These are phyloP conservation scores for Synchiropus splendidus DNA, from an alignment of 2,113 vertebrate species.

Conservation along the genomic window DNA sequence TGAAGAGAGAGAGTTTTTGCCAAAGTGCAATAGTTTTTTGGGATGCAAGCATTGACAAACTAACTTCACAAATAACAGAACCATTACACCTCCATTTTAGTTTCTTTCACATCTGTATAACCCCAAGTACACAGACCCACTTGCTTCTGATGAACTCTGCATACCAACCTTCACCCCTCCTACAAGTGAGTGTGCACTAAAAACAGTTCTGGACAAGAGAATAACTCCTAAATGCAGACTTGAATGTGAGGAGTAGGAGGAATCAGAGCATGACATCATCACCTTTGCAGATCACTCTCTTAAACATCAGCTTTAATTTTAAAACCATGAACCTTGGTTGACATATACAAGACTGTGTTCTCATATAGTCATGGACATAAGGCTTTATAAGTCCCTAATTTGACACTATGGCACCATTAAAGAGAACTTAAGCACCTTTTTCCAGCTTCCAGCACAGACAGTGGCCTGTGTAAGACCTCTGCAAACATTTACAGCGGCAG, in stretches of 20 bases:
- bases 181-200: too few species aligned
- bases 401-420: constrained; percentile 10
- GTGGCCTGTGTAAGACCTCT: constrained; percentile 21
- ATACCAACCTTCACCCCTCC: too few species aligned
- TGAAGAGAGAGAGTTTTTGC: too few species aligned
- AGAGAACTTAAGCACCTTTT: constrained; percentile 29
- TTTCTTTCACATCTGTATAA: too few species aligned
- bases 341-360: too few species aligned
- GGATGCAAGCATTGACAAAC: too few species aligned
- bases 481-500: constrained; percentile 26
- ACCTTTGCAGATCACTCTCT: constrained; percentile 1
- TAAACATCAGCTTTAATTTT: not conserved
- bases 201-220: too few species aligned
- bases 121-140: too few species aligned
- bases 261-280: constrained; percentile 22
- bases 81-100: too few species aligned
- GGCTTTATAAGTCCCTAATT: not conserved
- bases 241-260: constrained; percentile 17
- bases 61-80: too few species aligned
- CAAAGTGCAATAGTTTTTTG: too few species aligned
- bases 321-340: not conserved
- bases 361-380: not conserved
- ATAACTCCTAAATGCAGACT: constrained; percentile 17
- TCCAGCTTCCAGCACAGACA: constrained; percentile 13
- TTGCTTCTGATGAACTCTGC: too few species aligned